Conservation (phyloP, 35 echinoderm and acorn worm species). For the Heliocidaris tuberculata region DNA sequence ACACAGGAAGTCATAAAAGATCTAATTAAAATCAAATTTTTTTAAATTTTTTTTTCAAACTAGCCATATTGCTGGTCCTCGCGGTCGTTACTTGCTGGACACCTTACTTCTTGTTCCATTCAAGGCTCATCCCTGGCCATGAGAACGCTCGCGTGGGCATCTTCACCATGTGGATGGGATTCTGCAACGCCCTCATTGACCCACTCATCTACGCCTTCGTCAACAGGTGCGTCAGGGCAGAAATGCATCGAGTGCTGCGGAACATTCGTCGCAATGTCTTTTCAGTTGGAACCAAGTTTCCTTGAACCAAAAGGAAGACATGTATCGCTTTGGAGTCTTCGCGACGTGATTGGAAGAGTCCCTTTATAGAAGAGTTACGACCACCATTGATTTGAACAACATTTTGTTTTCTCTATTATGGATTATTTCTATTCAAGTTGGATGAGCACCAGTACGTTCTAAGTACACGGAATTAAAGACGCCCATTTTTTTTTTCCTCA, state of each 20-base stretch:
- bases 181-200: conserved; percentile 5
- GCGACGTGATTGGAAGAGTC: too few species aligned
- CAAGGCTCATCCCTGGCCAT: neutral
- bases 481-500: too few species aligned
- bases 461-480: too few species aligned
- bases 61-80: neutral
- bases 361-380: too few species aligned
- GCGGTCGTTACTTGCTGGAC: conserved; percentile 26
- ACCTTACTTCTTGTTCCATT: conserved; percentile 16
- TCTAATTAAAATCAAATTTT: neutral
- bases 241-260: neutral
- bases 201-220: conserved; percentile 32
- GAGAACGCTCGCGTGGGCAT: neutral
- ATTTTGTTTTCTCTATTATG: too few species aligned
- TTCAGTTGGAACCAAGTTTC: neutral
- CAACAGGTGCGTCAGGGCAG: neutral
- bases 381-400: too few species aligned
- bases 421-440: too few species aligned
- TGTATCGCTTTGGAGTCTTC: too few species aligned
- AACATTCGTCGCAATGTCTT: neutral
- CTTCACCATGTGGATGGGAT: conserved; percentile 36
- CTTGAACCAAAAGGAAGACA: too few species aligned
- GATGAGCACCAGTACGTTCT: too few species aligned
- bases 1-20: neutral
- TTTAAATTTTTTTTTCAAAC: neutral